Evolutionary conservation across 1,140 invertebrate genomes (phyloP), one percentile per base, ranked within the genome.

Genomic region (Scylla paramamosain): DNA sequence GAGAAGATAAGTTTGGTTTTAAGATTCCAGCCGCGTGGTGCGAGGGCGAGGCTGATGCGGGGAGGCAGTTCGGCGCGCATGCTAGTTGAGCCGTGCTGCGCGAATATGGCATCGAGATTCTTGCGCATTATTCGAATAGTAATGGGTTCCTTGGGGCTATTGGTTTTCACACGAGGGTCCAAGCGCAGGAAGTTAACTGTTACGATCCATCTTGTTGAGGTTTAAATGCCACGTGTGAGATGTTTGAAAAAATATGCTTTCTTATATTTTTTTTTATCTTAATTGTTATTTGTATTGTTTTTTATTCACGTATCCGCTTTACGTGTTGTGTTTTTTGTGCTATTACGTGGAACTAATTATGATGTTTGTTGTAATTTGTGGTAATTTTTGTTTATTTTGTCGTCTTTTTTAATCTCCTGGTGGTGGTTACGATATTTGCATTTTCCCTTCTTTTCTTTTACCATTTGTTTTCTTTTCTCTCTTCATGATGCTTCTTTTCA

Each of bases 51-150:
- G 67, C 67, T 77, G 67, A 77, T 77, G 67, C 20, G 67, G 12
- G 25, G 12, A 77, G 67, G 20, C 4, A 59, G 67, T 20, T 12
- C 25, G 67, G 6, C 67, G 67, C 67, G 87, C 87, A 88, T 88
- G 46, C n/a, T 39, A 88, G 32, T 20, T 88, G 46, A 88, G 87
- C 8, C 32, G 46, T 45, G 87, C 1, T 48, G 87, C 87, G 32
- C 87, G 87, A n/a, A 88, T 88, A 88, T 88, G 87, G 87, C n/a
- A n/a, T 39, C 82, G 39, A 32, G 32, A 45, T 3, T 8, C 39
- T 45, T 77, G 67, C 67, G 67, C 67, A n/a, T n/a, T 77, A 77
- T n/a, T 25, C 20, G 67, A 77, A 77, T 77, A 77, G 20, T 20
- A 77, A 77, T 77, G 20, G 20, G 67, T n/a, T 7, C 25, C 67